Conservation (phyloP, 2,888 invertebrate species). For the Chorisops tibialis region DNA sequence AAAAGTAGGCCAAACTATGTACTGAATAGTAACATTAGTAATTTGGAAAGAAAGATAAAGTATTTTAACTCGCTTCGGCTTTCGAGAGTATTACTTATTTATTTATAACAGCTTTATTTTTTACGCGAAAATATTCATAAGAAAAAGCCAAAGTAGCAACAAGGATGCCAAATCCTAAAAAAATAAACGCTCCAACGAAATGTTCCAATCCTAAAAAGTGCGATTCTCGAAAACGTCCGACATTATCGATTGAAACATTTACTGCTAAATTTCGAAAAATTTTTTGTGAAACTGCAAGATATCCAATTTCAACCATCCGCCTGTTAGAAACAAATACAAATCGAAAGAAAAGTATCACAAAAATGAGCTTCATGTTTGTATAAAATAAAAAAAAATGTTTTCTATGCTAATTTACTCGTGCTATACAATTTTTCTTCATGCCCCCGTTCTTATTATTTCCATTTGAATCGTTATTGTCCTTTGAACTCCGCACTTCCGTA, state of each 20-base stretch:
- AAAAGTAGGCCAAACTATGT: too few relatives aligned
- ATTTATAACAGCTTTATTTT: too few relatives aligned
- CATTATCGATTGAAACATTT: conserved; percentile 18
- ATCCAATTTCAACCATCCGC: conserved; percentile 28
- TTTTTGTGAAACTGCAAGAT: conserved; percentile 6
- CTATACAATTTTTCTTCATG: too few relatives aligned
- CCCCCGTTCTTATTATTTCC: too few relatives aligned
- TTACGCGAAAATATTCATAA: background rate
- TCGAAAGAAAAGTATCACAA: background rate
- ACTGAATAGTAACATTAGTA: too few relatives aligned
- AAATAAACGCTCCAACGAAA: conserved; percentile 22
- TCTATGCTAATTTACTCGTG: too few relatives aligned
- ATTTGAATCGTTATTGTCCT: too few relatives aligned
- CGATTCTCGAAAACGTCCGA: background rate
- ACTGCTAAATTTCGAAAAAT: background rate
- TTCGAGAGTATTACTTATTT: too few relatives aligned
- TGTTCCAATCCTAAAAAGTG: conserved; percentile 20
- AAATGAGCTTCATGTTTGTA: background rate
- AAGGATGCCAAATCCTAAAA: conserved; percentile 12
- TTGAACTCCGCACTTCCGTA: too few relatives aligned
- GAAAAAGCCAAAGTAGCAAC: background rate
- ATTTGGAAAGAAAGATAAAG: too few relatives aligned
- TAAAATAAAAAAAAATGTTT: background rate
- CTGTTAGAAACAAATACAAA: conserved; percentile 2
- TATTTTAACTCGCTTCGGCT: background rate